Evolutionary conservation across 2,797 vertebrate species (phyloP).

Genomic region (Cryptoblepharus egeriae): DNA sequence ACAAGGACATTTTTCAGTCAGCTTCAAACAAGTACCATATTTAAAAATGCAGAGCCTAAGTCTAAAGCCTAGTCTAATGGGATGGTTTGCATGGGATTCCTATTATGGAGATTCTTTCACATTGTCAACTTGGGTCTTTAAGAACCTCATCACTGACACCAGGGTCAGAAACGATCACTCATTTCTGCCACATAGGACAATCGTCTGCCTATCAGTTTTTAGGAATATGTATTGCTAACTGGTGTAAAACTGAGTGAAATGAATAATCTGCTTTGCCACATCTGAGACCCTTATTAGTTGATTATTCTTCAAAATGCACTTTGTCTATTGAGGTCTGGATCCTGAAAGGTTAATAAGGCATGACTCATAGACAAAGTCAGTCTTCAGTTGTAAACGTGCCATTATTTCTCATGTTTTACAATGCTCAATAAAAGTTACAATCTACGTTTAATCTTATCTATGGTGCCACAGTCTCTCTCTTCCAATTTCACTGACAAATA

Average conservation of each 20-base stretch:
- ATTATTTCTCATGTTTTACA: not conserved
- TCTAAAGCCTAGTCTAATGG: too few relatives aligned
- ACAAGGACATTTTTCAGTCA: not conserved
- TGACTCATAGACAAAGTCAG: not conserved
- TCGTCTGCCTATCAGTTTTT: not conserved
- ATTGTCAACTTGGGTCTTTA: not conserved
- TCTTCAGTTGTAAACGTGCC: too few relatives aligned
- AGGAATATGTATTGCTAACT: not conserved
- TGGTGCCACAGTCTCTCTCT: not conserved
- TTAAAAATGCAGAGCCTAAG: too few relatives aligned
- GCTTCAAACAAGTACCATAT: not conserved
- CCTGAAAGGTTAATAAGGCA: not conserved
- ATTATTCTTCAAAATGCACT: not conserved
- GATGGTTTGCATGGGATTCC: not conserved
- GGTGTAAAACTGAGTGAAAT: not conserved
- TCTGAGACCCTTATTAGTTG: not conserved
- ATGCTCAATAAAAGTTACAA: constrained; percentile 2
- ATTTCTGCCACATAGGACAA: not conserved
- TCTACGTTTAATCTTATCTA: not conserved
- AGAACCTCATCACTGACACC: not conserved
- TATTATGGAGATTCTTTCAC: not conserved
- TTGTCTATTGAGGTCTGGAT: not conserved
- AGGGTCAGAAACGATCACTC: not conserved
- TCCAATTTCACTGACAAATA: constrained; percentile 5
- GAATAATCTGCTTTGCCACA: too few relatives aligned